Percentiles rank a stretch among this genome's conserved stretches.
Evolutionary conservation across 1,140 invertebrate species (phyloP).

Genomic region (Chironomus striatipennis): DNA sequence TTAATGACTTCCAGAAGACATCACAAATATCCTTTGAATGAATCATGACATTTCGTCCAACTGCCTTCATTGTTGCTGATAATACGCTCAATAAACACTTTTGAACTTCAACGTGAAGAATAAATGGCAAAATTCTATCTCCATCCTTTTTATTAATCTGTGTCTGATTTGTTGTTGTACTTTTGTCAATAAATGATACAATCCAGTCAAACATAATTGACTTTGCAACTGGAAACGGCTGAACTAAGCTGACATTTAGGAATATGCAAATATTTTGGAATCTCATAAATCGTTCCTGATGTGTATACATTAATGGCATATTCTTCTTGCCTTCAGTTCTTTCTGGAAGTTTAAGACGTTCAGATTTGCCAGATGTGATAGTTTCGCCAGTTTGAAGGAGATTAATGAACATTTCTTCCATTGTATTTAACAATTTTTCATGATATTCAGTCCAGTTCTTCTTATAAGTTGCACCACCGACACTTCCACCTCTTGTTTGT

Average conservation of each 20-base stretch:
- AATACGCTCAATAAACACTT: background rate
- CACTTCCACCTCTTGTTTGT: background rate
- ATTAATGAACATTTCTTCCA: background rate
- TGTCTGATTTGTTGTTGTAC: background rate
- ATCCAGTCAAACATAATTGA: background rate
- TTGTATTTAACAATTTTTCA: background rate
- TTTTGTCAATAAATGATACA: background rate
- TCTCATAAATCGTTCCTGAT: background rate
- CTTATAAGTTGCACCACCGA: background rate
- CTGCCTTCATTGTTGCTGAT: background rate
- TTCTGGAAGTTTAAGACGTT: background rate
- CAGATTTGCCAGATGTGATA: background rate
- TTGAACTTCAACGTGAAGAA: background rate
- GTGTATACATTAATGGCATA: background rate
- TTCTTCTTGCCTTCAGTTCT: background rate
- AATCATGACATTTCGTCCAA: background rate
- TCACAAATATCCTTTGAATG: conserved; percentile 3
- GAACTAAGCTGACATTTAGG: background rate
- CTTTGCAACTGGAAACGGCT: background rate
- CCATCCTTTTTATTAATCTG: background rate
- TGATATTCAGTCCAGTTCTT: background rate
- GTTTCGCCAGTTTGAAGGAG: background rate
- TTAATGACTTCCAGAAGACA: background rate
- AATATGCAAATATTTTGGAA: background rate
- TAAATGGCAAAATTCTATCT: background rate